Base-by-base conservation (phyloP, 1,140 invertebrate species). In the Choristoneura fumiferana region DNA sequence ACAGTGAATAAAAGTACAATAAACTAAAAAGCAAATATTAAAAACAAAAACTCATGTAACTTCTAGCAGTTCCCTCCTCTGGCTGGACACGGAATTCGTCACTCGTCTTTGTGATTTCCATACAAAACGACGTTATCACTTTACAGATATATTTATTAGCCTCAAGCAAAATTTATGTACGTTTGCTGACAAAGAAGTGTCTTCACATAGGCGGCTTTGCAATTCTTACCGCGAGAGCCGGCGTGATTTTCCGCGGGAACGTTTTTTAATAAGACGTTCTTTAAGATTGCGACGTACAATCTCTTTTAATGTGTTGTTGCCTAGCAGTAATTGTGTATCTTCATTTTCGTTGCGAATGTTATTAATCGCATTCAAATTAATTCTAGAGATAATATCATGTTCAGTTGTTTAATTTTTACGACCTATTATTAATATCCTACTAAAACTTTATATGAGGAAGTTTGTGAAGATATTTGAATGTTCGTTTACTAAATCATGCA, bases 301-400 rank as follows among this genome's bases (percentile, higher is more conserved):
- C 17, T 17, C 43, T 33, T 12, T n/a, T 18, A 29, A n/a, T 29
- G 43, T 49, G 43, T 12, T 22, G 43, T 49, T 10, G 40, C 43
- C n/a, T 22, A 49, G 22, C 22, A 29, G 22, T 29, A 6, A 29
- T 3, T 29, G 22, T 29, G 22, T 29, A 29, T 2, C 22, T 29
- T 29, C 6, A 6, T 29, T 6, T 2, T 29, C 6, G 22, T 60
- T 60, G 62, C 40, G 17, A 12, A 62, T 45, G n/a, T 33, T 36
- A 14, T 53, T 43, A 0, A 57, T n/a, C 13, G 12, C 5, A n/a
- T 36, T 52, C 60, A 45, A 62, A 40, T 62, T 56, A 12, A 45
- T 13, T 29, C 22, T 29, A 3, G 22, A 3, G 22, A 29, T 6
- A 6, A 29, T 6, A 6, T 29, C 22, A 6, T 29, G 2, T 3